A percentile compares a stretch with the other conserved stretches of the same genome.
These are phyloP conservation scores for Luperina testacea DNA, from an alignment of 2,888 invertebrate species.

Conservation along the genomic window DNA sequence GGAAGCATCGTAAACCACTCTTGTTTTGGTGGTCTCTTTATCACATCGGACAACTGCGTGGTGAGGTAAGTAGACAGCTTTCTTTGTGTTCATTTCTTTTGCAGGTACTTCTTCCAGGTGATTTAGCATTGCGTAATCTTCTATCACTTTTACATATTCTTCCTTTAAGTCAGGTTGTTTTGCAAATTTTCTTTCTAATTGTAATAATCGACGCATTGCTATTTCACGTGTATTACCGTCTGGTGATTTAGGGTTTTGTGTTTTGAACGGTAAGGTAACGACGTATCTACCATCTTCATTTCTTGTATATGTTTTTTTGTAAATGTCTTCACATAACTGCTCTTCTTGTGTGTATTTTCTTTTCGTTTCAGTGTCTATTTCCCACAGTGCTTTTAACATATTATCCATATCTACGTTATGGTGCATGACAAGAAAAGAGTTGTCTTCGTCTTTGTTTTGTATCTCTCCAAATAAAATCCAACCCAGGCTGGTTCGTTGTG, in stretches of 20 bases:
- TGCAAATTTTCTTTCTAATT: background rate
- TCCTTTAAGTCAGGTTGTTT: constrained; percentile 30
- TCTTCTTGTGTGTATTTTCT: background rate
- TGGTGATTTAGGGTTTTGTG: constrained; percentile 15
- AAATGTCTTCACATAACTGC: constrained; percentile 23
- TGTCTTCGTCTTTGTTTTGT: no score
- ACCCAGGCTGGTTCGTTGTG: no score
- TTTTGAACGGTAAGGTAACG: constrained; percentile 20
- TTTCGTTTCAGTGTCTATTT: no score
- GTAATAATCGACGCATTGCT: no score
- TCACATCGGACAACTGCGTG: background rate
- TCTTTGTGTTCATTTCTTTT: background rate
- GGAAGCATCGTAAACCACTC: no score
- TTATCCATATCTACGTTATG: no score
- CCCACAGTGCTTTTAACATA: no score
- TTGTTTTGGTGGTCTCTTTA: no score
- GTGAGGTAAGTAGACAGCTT: background rate
- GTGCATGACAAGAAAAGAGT: no score
- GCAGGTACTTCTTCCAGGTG: background rate
- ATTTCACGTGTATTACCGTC: constrained; percentile 7
- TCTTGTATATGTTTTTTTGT: no score
- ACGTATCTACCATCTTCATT: background rate
- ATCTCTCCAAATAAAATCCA: no score
- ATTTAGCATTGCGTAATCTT: background rate
- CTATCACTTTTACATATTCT: background rate